A percentile compares a stretch with the other conserved stretches of the same genome.
These are phyloP conservation scores for Gallinago stenura DNA, from an alignment of 2,797 vertebrate genomes.

Conservation along the genomic window DNA sequence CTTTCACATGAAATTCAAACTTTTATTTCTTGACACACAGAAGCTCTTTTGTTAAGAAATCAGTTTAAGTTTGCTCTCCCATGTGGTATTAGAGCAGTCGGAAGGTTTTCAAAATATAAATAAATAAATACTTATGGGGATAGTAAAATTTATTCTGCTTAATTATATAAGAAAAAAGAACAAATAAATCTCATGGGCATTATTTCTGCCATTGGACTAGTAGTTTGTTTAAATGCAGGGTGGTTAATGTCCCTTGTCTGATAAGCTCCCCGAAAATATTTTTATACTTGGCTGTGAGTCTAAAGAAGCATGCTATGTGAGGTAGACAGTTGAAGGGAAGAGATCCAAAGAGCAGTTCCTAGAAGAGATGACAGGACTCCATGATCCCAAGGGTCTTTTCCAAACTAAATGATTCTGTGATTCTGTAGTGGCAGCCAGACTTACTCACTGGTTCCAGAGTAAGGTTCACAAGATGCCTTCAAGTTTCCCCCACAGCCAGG, in stretches of 20 bases:
- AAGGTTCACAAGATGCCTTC: not conserved
- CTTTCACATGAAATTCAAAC: not conserved
- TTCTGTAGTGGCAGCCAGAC: not conserved
- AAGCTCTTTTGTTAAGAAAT: not conserved
- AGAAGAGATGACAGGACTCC: not conserved
- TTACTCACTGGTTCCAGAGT: not conserved
- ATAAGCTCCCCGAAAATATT: not conserved
- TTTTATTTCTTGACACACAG: not conserved
- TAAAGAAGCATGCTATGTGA: rapidly evolving
- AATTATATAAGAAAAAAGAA: not conserved
- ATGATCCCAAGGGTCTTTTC: no score
- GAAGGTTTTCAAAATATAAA: not conserved
- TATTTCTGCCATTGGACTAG: not conserved
- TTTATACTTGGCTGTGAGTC: not conserved
- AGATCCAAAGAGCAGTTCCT: not conserved
- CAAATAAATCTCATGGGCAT: not conserved
- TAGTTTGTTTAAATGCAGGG: not conserved
- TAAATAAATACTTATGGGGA: not conserved
- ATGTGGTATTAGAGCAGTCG: not conserved
- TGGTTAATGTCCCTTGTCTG: not conserved
- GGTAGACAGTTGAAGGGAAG: not conserved
- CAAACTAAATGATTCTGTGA: no score
- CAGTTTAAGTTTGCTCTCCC: not conserved
- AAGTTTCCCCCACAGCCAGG: not conserved
- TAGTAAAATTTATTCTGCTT: not conserved